Evolutionary conservation across 2,797 vertebrate genomes (phyloP), one percentile per base, ranked within the genome.

Genomic region (Champsocephalus gunnari): DNA sequence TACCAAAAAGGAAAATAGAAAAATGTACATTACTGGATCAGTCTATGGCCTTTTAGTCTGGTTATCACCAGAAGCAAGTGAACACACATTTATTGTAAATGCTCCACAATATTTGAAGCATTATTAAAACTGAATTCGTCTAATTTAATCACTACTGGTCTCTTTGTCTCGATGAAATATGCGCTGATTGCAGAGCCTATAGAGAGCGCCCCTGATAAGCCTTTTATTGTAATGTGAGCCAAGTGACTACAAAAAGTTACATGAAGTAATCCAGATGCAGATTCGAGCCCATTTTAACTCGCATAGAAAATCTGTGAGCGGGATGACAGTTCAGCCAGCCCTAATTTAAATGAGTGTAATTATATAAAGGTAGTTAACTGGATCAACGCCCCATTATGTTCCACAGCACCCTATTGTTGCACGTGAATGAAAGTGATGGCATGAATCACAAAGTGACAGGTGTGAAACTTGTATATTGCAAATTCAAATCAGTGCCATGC

Each of bases 161-260:
- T 72, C 38, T 65, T 44, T 62, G 28, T 57, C 54, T 59, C 58
- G 68, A 69, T 89, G 85, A 90, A 87, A 88, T 86, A 71, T 78
- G 76, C 80, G 80, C 79, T 90, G 89, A 93, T 91, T 91, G 86
- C 85, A 81, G 65, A 64, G 68, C 71, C 68, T 80, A 81, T 81
- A 73, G 66, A 80, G 74, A 81, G 69, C 43, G 90, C 77, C 69
- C 78, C 71, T 81, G 87, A 87, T 89, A 84, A 81, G n/a, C 63
- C 60, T 64, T 50, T 82, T 68, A 68, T 76, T 87, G 70, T 73
- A 66, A 82, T 88, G 68, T 77, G 67, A 72, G 68, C 55, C 77
- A 89, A 81, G 83, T 82, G 75, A 17, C 24, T 45, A 66, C 59
- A 60, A 47, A 56, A 41, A 12, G 17, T 69, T 43, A 57, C 61